Conservation (phyloP, 2,797 vertebrate species). For the Chaenodraco wilsoni region DNA sequence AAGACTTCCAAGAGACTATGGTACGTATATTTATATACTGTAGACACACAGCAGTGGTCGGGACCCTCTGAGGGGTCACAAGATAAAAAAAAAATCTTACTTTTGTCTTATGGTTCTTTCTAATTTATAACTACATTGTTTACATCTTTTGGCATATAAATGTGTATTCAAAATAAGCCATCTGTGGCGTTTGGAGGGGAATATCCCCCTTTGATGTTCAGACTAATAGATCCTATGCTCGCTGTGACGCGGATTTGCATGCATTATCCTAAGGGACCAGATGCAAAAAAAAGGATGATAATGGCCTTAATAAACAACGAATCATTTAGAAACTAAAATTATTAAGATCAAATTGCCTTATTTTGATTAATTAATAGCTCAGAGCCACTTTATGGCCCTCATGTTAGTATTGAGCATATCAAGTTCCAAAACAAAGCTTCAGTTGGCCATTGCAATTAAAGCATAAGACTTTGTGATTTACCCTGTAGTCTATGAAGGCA, state of each 20-base stretch:
- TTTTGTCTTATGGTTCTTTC: not conserved
- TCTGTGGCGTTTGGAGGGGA: not conserved
- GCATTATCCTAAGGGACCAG: not conserved
- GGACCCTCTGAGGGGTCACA: not conserved
- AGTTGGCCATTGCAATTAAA: not conserved
- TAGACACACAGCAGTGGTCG: not conserved
- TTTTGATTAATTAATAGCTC: too few species aligned
- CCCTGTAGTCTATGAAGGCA: not conserved
- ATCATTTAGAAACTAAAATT: too few species aligned
- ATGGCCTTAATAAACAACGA: too few species aligned
- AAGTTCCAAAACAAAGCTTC: too few species aligned
- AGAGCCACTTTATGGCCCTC: too few species aligned
- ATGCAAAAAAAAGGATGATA: not conserved
- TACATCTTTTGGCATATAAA: not conserved
- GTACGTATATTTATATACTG: conserved; percentile 54
- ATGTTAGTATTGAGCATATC: too few species aligned
- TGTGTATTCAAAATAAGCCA: not conserved
- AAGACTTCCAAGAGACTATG: conserved; percentile 92
- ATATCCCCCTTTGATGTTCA: not conserved
- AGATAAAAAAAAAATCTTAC: too few species aligned
- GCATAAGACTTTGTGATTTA: not conserved
- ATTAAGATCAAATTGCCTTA: too few species aligned
- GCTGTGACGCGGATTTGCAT: not conserved
- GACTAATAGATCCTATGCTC: not conserved
- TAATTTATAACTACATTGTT: not conserved